Evolutionary conservation across 2,113 vertebrate genomes (phyloP).

Genomic region (Ictalurus furcatus): DNA sequence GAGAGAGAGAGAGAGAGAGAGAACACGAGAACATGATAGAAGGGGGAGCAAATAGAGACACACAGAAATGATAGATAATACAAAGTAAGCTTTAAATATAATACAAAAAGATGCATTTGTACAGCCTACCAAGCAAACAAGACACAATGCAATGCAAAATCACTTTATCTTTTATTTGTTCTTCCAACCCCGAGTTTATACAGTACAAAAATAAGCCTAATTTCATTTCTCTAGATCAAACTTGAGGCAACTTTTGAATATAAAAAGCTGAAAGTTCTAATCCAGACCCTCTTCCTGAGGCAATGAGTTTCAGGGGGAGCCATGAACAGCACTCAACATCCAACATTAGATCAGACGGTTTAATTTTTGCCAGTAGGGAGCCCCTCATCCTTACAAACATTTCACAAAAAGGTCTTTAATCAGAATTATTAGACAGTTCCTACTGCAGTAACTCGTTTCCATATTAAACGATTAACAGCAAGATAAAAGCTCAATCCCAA

Average conservation of each 20-base stretch:
- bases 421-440: background rate
- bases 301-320: background rate
- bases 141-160: background rate
- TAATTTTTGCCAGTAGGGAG: background rate
- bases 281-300: conserved; percentile 10
- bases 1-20: no score
- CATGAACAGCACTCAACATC: conserved; percentile 7
- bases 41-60: background rate
- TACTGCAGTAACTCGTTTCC: background rate
- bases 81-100: conserved; percentile 4
- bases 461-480: background rate
- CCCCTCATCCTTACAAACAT: background rate
- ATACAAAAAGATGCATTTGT: background rate
- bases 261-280: background rate
- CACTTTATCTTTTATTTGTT: conserved; percentile 43
- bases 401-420: background rate
- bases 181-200: conserved; percentile 64
- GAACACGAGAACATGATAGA: no score
- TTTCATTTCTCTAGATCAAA: background rate
- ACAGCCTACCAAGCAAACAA: background rate
- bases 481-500: background rate
- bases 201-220: conserved; percentile 14
- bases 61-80: background rate
- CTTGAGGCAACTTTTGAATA: background rate
- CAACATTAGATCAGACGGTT: background rate